These are phyloP conservation scores for Ictalurus furcatus DNA, from an alignment of 2,113 vertebrate species.

Conservation along the genomic window DNA sequence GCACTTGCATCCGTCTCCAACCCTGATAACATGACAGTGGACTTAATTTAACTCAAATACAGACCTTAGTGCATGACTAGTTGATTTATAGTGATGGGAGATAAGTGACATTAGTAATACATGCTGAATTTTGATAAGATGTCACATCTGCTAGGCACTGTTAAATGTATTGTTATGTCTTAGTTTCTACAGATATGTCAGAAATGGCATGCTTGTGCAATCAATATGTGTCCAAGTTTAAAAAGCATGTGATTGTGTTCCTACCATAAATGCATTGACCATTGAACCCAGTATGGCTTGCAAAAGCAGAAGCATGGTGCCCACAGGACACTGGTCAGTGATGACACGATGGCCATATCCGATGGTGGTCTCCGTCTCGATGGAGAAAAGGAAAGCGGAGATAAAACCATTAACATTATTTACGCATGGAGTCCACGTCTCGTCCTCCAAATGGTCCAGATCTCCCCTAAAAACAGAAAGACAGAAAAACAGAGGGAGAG, in stretches of 20 bases:
- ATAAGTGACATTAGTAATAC: background rate
- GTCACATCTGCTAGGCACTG: background rate
- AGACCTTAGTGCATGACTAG: background rate
- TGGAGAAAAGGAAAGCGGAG: conserved; percentile 96
- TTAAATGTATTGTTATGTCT: background rate
- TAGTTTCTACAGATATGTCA: background rate
- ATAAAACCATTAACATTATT: conserved; percentile 96
- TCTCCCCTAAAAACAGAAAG: conserved; percentile 74
- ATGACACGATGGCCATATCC: conserved; percentile 95
- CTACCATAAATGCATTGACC: conserved; percentile 98
- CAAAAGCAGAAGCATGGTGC: conserved; percentile 89
- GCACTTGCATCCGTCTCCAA: too few species aligned
- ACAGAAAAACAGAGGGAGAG: background rate
- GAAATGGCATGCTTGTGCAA: background rate
- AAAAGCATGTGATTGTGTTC: conserved; percentile 45
- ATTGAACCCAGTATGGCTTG: conserved; percentile 97
- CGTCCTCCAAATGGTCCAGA: conserved; percentile 92
- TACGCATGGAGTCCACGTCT: conserved; percentile 91
- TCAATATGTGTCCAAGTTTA: background rate
- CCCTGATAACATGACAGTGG: too few species aligned
- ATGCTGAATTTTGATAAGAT: background rate
- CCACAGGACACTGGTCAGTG: conserved; percentile 93
- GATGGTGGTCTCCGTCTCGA: conserved; percentile 95
- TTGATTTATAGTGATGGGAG: background rate
- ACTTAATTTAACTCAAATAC: background rate